These are phyloP conservation scores for Scartelaos histophorus DNA, from an alignment of 2,113 vertebrate species.

Conservation along the genomic window DNA sequence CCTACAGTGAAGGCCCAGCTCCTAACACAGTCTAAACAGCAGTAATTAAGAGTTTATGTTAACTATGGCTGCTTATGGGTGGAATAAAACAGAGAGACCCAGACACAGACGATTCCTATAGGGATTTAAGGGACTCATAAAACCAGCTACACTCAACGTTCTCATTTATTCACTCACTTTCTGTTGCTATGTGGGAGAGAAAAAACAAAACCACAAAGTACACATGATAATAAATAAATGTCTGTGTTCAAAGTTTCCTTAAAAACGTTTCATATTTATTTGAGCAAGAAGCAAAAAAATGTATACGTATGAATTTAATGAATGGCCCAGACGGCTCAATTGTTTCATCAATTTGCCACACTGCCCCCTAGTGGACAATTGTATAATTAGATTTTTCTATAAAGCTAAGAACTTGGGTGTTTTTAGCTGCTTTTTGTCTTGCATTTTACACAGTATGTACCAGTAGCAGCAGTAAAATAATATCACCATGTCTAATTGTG, in stretches of 20 bases:
- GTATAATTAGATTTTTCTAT: not conserved
- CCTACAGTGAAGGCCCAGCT: constrained; percentile 14
- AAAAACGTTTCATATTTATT: no score
- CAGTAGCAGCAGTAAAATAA: not conserved
- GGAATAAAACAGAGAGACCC: constrained; percentile 1
- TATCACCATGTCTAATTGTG: not conserved
- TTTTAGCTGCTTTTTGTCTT: not conserved
- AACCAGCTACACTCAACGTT: not conserved
- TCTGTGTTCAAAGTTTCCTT: no score
- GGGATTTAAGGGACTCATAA: constrained; percentile 1
- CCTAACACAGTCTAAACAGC: not conserved
- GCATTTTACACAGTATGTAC: not conserved
- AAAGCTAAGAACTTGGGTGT: not conserved
- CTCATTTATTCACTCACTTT: not conserved
- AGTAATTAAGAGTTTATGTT: constrained; percentile 11
- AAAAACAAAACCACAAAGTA: not conserved
- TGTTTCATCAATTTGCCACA: not conserved
- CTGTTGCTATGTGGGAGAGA: not conserved
- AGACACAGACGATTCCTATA: constrained; percentile 9
- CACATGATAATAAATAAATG: no score
- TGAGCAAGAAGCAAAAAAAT: not conserved
- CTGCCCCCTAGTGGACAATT: constrained; percentile 6
- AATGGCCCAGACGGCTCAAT: not conserved
- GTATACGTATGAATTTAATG: not conserved
- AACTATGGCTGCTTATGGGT: constrained; percentile 5